Percentiles rank a stretch among this genome's conserved stretches.
Conservation (phyloP, 2,113 vertebrate genomes). For the Hemiprocne comata region DNA sequence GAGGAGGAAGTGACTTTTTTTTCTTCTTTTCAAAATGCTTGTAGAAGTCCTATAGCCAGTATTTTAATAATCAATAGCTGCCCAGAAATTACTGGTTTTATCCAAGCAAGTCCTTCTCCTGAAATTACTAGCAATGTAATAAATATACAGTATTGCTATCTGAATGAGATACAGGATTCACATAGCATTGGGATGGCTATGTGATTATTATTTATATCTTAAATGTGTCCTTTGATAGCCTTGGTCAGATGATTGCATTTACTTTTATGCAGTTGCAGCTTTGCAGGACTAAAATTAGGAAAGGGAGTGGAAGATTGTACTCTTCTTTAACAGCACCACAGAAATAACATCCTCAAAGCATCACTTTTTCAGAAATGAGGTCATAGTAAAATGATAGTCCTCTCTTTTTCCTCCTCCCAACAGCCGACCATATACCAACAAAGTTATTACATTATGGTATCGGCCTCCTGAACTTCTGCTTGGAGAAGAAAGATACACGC, state of each 20-base stretch:
- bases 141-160: neutral
- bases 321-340: neutral
- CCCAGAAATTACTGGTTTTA: neutral
- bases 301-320: neutral
- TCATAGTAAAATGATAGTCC: conserved; percentile 7
- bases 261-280: neutral
- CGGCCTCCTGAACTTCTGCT: conserved; percentile 85
- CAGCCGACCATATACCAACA: conserved; percentile 88
- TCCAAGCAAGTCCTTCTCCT: neutral
- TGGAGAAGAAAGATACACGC: conserved; percentile 85
- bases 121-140: neutral
- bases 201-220: neutral
- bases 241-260: neutral
- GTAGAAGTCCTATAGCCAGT: neutral
- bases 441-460: conserved; percentile 88
- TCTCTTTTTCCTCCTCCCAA: conserved; percentile 43
- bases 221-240: neutral
- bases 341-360: neutral
- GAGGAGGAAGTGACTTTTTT: neutral
- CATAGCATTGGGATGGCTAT: neutral
- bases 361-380: neutral
- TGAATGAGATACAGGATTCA: neutral
- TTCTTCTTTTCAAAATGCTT: neutral
- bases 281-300: neutral
- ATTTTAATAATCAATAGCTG: neutral